phyloP scores from a whole-genome alignment of 37 sponge, comb jelly and placozoan genomes.

The Halichondria panicea region DNA sequence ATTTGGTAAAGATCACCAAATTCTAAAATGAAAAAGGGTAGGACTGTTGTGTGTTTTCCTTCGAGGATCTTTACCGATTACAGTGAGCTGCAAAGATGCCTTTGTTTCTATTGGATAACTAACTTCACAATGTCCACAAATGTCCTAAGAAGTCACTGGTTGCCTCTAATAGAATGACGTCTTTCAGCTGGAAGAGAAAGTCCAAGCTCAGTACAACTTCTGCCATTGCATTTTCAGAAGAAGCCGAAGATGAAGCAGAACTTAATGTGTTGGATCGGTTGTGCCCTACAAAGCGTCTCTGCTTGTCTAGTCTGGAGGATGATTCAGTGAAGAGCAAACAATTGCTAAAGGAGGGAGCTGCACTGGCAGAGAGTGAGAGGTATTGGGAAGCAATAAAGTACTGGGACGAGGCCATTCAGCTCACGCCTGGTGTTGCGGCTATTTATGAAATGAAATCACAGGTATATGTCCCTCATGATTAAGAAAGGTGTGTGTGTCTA shows the following conservation, averaged over 20 bases:
- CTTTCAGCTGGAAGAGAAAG: slow-evolving; percentile 70
- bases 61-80: too few species aligned
- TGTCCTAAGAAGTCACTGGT: too few species aligned
- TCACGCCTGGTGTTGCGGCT: slow-evolving; percentile 55
- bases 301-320: slow-evolving; percentile 64
- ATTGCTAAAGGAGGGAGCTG: slow-evolving; percentile 71
- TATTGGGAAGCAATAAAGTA: slow-evolving; percentile 77
- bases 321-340: slow-evolving; percentile 43
- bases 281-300: slow-evolving; percentile 31
- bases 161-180: slow-evolving; percentile 3
- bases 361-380: slow-evolving; percentile 75
- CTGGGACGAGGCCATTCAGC: slow-evolving; percentile 80
- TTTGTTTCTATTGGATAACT: too few species aligned
- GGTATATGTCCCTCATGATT: slow-evolving; percentile 22
- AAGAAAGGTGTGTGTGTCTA: neutral
- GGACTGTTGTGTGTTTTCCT: too few species aligned
- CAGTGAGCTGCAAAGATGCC: too few species aligned
- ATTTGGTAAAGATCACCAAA: too few species aligned
- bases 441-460: slow-evolving; percentile 87
- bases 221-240: slow-evolving; percentile 1
- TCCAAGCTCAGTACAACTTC: neutral
- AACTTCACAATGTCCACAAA: too few species aligned
- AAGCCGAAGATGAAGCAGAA: slow-evolving; percentile 23
- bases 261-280: slow-evolving; percentile 47
- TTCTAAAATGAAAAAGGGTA: too few species aligned